Evolutionary conservation across 2,113 vertebrate species (phyloP).

Genomic region (Pontoporia blainvillei): DNA sequence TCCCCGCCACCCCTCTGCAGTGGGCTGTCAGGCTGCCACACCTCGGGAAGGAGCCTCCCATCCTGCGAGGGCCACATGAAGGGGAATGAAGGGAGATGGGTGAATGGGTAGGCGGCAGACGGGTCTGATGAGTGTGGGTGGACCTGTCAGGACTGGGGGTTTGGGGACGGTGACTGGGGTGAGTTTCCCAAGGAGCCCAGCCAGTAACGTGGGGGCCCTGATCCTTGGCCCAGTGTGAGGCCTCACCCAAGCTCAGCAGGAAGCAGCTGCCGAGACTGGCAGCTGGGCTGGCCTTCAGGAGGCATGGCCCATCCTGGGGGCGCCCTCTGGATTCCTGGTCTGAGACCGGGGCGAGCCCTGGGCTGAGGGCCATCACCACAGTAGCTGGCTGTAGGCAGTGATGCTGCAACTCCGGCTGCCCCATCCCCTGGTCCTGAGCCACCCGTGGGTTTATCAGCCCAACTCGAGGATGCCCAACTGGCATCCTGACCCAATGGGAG

Average conservation of each 20-base stretch:
- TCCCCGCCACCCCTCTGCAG: accelerated
- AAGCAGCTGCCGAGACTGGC: not conserved
- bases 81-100: too few species aligned
- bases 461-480: not conserved
- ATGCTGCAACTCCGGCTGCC: not conserved
- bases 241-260: not conserved
- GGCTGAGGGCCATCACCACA: not conserved
- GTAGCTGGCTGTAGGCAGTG: not conserved
- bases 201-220: not conserved
- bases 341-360: not conserved
- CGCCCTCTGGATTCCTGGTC: not conserved
- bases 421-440: not conserved
- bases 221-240: too few species aligned
- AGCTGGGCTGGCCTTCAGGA: not conserved
- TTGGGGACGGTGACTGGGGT: not conserved
- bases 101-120: not conserved
- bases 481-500: accelerated
- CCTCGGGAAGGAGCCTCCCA: not conserved
- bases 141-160: not conserved
- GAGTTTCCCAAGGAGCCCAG: not conserved
- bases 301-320: not conserved
- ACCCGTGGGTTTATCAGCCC: not conserved
- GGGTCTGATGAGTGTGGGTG: not conserved
- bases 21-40: not conserved
- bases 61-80: not conserved